Evolutionary conservation across 2,113 vertebrate species (phyloP).

Genomic region (Ariopsis seemanni): DNA sequence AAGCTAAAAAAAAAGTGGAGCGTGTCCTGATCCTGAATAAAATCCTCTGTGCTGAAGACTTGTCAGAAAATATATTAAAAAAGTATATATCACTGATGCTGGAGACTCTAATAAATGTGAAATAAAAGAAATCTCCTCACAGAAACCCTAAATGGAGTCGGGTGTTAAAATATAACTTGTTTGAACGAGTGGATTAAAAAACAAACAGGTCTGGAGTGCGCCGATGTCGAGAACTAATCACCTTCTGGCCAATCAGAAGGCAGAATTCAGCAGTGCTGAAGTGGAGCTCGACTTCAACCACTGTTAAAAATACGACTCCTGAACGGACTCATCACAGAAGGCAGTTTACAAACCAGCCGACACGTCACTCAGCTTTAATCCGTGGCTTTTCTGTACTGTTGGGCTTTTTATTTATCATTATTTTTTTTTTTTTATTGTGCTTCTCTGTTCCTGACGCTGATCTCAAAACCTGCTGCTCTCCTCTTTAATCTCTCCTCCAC

Average conservation of each 20-base stretch:
- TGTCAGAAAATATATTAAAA: background rate
- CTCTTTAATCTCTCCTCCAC: conserved; percentile 12
- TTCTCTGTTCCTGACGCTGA: background rate
- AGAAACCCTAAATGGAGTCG: background rate
- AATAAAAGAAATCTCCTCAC: background rate
- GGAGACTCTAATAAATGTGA: background rate
- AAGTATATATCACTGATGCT: background rate
- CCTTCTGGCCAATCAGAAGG: background rate
- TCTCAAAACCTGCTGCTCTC: background rate
- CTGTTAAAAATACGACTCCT: background rate
- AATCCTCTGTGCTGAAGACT: background rate
- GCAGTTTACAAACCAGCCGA: background rate
- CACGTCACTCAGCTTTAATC: background rate
- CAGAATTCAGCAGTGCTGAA: background rate
- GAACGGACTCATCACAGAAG: background rate
- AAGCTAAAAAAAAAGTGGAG: background rate
- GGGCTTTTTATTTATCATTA: too few species aligned
- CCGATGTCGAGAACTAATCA: background rate
- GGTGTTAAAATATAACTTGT: background rate
- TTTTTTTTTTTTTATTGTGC: too few species aligned
- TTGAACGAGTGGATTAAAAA: background rate
- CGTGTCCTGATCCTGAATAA: background rate
- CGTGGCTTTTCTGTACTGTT: background rate
- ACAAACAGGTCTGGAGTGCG: background rate
- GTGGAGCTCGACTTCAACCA: background rate